phyloP scores from a whole-genome alignment of 2,888 invertebrate genomes.

The Stenotaenia linearis region DNA sequence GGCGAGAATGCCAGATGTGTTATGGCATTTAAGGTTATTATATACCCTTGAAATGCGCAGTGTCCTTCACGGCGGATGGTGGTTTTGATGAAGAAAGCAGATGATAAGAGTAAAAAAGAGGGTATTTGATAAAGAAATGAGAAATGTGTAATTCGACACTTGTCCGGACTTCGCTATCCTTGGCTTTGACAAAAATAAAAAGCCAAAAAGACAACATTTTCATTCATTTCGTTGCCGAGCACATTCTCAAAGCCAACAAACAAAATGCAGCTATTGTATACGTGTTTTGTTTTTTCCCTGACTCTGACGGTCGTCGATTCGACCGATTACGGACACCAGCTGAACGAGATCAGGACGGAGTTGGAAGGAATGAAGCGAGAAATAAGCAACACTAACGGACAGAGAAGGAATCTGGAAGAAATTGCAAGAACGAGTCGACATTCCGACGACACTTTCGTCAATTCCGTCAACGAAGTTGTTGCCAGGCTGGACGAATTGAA shows the following conservation, averaged over 20 bases:
- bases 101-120: background rate
- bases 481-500: background rate
- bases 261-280: background rate
- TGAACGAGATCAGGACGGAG: background rate
- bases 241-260: background rate
- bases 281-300: background rate
- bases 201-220: background rate
- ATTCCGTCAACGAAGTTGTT: background rate
- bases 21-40: background rate
- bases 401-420: background rate
- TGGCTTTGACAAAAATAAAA: background rate
- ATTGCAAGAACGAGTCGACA: background rate
- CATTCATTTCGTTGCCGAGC: background rate
- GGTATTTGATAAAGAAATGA: background rate
- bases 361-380: background rate
- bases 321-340: background rate
- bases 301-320: background rate
- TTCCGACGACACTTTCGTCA: background rate
- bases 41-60: background rate
- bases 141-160: background rate
- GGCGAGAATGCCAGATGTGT: background rate
- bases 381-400: background rate
- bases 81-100: background rate
- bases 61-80: background rate
- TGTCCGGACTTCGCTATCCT: slow-evolving; percentile 2